Evolutionary conservation across 2,888 invertebrate genomes (phyloP).

Genomic region (Amphipyra tragopoginis): DNA sequence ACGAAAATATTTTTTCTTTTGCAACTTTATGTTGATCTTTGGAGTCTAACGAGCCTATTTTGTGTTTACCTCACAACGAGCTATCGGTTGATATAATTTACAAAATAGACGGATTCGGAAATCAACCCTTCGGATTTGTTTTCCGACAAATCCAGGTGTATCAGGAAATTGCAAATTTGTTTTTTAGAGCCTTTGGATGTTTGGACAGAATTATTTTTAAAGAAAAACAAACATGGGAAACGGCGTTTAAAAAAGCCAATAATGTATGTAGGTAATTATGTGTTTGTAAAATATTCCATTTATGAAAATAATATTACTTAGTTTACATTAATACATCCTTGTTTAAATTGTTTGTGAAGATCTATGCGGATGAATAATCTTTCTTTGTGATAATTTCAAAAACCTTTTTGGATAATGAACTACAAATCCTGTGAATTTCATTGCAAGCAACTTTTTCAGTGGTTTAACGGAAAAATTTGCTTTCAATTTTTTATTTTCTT

Average conservation of each 20-base stretch:
- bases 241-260: not conserved
- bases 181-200: not conserved
- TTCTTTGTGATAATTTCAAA: too few species aligned
- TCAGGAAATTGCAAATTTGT: not conserved
- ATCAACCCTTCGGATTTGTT: constrained; percentile 10
- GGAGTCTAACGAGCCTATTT: constrained; percentile 17
- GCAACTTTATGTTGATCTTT: constrained; percentile 41
- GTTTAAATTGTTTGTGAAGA: not conserved
- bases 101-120: constrained; percentile 17
- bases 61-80: constrained; percentile 31
- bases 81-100: constrained; percentile 30
- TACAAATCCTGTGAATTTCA: too few species aligned
- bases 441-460: too few species aligned
- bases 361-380: too few species aligned
- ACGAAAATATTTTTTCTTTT: constrained; percentile 29
- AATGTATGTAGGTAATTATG: too few species aligned
- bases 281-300: too few species aligned
- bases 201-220: not conserved
- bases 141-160: not conserved
- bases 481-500: too few species aligned
- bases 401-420: too few species aligned
- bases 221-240: not conserved
- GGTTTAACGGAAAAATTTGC: too few species aligned
- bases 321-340: not conserved
- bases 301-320: too few species aligned